These are phyloP conservation scores for Lophius piscatorius DNA, from an alignment of 2,113 vertebrate species.

Conservation along the genomic window DNA sequence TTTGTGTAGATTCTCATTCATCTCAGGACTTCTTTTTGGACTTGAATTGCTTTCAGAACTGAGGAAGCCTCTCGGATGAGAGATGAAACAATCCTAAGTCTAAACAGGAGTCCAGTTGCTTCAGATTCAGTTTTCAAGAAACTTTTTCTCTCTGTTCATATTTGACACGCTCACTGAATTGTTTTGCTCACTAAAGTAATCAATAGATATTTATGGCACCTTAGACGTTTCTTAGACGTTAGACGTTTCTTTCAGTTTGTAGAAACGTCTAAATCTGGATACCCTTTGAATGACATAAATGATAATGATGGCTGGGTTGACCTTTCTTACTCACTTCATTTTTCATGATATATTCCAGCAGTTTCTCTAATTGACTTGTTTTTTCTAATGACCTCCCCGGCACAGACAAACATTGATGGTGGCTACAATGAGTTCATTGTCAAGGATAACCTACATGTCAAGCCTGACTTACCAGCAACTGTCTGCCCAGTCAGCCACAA, in stretches of 20 bases:
- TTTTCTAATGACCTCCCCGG: conserved; percentile 66
- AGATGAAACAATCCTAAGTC: too few species aligned
- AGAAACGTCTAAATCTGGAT: background rate
- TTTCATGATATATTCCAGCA: conserved; percentile 52
- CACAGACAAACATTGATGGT: conserved; percentile 44
- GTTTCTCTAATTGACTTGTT: conserved; percentile 67
- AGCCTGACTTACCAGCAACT: conserved; percentile 61
- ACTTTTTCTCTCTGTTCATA: too few species aligned
- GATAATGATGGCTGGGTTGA: conserved; percentile 36
- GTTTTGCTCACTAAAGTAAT: conserved; percentile 6
- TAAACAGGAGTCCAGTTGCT: too few species aligned
- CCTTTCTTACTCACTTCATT: conserved; percentile 20
- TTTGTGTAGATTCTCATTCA: too few species aligned
- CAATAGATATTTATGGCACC: conserved; percentile 16
- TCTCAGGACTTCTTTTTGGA: too few species aligned
- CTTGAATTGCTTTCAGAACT: too few species aligned
- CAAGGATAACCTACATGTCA: conserved; percentile 70
- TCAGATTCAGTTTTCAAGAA: too few species aligned
- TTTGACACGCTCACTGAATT: conserved; percentile 11
- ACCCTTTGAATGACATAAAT: conserved; percentile 13
- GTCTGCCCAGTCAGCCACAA: conserved; percentile 39
- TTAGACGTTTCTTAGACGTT: too few species aligned
- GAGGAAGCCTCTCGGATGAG: too few species aligned
- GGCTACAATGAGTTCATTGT: conserved; percentile 70
- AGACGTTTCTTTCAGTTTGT: background rate